These are phyloP conservation scores for Clarias pachynema DNA, from an alignment of 2,797 vertebrate species.

Conservation along the genomic window DNA sequence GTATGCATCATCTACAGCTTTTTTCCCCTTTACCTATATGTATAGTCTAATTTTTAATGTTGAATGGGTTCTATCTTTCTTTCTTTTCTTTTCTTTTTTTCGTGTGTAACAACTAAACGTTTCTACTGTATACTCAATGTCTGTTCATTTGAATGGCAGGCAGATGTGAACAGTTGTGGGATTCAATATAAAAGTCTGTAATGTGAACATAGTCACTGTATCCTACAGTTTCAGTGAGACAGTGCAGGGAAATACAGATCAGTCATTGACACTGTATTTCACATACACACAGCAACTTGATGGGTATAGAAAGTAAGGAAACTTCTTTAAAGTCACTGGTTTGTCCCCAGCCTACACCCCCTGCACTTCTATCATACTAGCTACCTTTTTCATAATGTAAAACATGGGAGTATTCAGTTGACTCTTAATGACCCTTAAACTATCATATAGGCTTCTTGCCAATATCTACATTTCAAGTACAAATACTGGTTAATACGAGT, in stretches of 20 bases:
- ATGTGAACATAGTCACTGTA: constrained; percentile 55
- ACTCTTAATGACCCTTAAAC: constrained; percentile 42
- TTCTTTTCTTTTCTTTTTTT: no score
- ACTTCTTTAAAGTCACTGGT: constrained; percentile 20
- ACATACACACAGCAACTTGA: constrained; percentile 37
- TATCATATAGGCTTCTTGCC: constrained; percentile 66
- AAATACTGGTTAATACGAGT: constrained; percentile 51
- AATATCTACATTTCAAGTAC: constrained; percentile 83
- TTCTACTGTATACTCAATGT: background rate
- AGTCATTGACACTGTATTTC: constrained; percentile 71
- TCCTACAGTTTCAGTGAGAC: constrained; percentile 74
- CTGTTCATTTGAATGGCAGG: background rate
- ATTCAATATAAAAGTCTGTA: constrained; percentile 2
- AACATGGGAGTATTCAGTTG: constrained; percentile 68
- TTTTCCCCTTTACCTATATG: background rate
- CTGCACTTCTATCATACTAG: constrained; percentile 37
- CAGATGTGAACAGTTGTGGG: background rate
- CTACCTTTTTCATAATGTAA: constrained; percentile 32
- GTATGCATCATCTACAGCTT: background rate
- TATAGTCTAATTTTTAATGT: background rate
- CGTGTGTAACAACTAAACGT: background rate
- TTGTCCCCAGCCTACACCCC: background rate
- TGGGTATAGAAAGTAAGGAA: constrained; percentile 16
- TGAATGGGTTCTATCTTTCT: background rate
- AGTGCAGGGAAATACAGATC: constrained; percentile 91